Conservation (phyloP, 2,797 vertebrate genomes). For the Enteromius anoplus region DNA sequence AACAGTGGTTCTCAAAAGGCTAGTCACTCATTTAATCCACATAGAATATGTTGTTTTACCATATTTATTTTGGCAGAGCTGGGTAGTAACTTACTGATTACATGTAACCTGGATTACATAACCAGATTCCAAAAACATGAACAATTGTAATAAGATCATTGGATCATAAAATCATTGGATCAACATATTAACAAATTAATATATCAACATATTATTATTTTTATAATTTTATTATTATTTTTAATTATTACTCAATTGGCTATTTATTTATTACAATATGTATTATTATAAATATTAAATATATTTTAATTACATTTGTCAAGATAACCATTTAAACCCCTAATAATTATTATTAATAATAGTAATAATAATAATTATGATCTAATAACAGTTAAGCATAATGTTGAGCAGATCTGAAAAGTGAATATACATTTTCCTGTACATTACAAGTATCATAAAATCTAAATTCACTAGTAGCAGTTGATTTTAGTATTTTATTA, state of each 20-base stretch:
- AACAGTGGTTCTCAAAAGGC: neutral
- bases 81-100: neutral
- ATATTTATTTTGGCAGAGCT: neutral
- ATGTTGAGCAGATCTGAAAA: neutral
- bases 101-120: too few species aligned
- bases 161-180: neutral
- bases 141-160: neutral
- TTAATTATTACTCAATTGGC: neutral
- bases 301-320: neutral
- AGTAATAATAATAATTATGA: neutral
- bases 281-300: neutral
- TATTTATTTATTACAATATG: neutral
- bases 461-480: neutral
- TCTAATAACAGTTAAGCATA: neutral
- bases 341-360: neutral
- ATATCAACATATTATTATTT: too few species aligned
- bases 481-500: neutral
- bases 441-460: neutral
- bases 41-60: neutral
- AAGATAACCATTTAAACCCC: neutral
- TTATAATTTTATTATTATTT: too few species aligned
- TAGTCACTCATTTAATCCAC: neutral
- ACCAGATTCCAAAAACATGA: too few species aligned
- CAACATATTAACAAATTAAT: too few species aligned
- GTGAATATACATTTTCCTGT: neutral